Evolutionary conservation across 2,888 invertebrate genomes (phyloP).

Genomic region (Notodonta dromedarius): DNA sequence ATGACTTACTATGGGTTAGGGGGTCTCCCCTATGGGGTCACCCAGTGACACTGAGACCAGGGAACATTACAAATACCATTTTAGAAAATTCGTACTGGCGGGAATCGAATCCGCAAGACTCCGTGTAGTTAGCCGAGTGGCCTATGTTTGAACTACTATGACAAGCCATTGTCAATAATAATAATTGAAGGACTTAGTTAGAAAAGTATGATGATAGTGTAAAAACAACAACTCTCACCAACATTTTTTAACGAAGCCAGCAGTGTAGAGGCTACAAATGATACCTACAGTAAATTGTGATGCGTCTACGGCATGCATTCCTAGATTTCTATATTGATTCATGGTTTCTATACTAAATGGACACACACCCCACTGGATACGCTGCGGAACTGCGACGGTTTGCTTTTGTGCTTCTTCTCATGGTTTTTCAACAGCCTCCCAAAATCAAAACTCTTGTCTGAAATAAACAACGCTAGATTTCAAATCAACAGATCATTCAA

Average conservation of each 20-base stretch:
- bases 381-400: constrained; percentile 64
- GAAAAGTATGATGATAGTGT: not conserved
- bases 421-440: constrained; percentile 59
- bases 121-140: too few species aligned
- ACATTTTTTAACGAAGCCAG: constrained; percentile 13
- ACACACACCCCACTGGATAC: constrained; percentile 68
- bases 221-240: not conserved
- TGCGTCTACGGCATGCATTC: constrained; percentile 43
- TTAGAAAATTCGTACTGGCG: too few species aligned
- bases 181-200: too few species aligned
- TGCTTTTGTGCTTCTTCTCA: constrained; percentile 66
- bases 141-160: too few species aligned
- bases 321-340: constrained; percentile 16
- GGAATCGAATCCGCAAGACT: too few species aligned
- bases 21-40: too few species aligned
- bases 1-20: too few species aligned
- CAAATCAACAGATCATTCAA: constrained; percentile 7
- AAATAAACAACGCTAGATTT: constrained; percentile 32
- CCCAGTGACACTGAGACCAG: too few species aligned
- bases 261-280: constrained; percentile 20
- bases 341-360: constrained; percentile 28
- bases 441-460: constrained; percentile 70
- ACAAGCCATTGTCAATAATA: too few species aligned
- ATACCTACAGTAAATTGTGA: constrained; percentile 24
- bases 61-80: too few species aligned